Conservation (phyloP, 2,888 invertebrate species). For the Agrochola macilenta region DNA sequence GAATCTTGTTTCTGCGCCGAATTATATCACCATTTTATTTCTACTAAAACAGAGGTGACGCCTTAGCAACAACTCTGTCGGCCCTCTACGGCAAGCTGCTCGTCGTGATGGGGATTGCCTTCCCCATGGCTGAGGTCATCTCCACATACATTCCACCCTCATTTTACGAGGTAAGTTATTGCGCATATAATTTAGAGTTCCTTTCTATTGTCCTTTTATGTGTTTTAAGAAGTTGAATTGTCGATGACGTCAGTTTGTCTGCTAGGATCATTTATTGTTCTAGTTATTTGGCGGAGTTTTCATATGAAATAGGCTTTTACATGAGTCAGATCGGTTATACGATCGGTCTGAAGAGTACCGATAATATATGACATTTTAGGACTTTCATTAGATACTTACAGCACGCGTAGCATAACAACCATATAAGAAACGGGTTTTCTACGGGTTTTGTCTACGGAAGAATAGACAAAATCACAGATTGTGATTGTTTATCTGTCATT, state of each 20-base stretch:
- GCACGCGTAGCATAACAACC: background rate
- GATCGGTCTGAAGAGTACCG: background rate
- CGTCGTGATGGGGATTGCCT: conserved; percentile 98
- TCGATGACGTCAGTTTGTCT: conserved; percentile 13
- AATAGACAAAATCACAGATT: too few species aligned
- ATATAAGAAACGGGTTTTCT: too few species aligned
- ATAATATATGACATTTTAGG: background rate
- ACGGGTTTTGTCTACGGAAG: too few species aligned
- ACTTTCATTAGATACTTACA: background rate
- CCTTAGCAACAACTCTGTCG: conserved; percentile 96
- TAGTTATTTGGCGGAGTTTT: conserved; percentile 6
- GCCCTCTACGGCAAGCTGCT: conserved; percentile 98
- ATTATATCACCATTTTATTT: background rate
- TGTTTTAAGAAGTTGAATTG: conserved; percentile 32
- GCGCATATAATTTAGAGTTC: conserved; percentile 22
- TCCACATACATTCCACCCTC: conserved; percentile 98
- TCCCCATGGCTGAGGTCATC: conserved; percentile 99
- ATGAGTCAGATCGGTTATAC: background rate
- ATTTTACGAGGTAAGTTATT: conserved; percentile 94
- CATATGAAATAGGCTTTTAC: background rate
- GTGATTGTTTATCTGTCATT: too few species aligned
- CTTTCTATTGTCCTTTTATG: conserved; percentile 40
- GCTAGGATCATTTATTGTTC: background rate
- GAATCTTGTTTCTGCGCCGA: background rate
- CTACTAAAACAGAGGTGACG: conserved; percentile 92